phyloP scores from a whole-genome alignment of 2,797 vertebrate genomes.

The Cuculus canorus region DNA sequence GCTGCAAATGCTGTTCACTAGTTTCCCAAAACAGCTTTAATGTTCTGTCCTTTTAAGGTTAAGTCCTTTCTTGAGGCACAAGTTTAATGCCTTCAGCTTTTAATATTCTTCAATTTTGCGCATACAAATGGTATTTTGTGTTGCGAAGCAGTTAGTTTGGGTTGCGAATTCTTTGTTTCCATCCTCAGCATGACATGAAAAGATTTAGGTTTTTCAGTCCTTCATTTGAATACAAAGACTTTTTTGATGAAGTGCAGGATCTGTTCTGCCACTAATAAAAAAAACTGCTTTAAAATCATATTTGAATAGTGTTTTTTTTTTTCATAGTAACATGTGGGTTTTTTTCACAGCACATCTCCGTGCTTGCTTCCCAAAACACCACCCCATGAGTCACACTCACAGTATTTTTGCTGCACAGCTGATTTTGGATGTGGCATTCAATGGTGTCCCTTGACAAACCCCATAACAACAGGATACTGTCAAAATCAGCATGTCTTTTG shows the following conservation, averaged over 20 bases:
- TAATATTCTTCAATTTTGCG: not conserved
- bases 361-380: not conserved
- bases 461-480: fast-evolving
- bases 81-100: not conserved
- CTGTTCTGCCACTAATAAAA: not conserved
- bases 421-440: not conserved
- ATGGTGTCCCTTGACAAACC: not conserved
- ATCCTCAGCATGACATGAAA: not conserved
- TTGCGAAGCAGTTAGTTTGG: not conserved
- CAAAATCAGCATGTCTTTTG: not conserved
- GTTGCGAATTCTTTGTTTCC: not conserved
- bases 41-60: slow-evolving; percentile 48
- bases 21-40: slow-evolving; percentile 21
- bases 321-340: not conserved
- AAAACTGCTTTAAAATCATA: not conserved
- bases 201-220: not conserved
- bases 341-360: not conserved
- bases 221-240: not conserved
- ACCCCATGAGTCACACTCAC: fast-evolving
- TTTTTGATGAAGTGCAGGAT: not conserved
- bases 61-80: not conserved
- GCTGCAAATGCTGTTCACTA: not conserved
- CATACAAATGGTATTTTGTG: not conserved
- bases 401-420: not conserved
- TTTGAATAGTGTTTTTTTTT: not conserved